Percentiles rank a stretch among this genome's conserved stretches.
These are phyloP conservation scores for Zaprionus taronus DNA, from an alignment of 1,140 invertebrate species.

Conservation along the genomic window DNA sequence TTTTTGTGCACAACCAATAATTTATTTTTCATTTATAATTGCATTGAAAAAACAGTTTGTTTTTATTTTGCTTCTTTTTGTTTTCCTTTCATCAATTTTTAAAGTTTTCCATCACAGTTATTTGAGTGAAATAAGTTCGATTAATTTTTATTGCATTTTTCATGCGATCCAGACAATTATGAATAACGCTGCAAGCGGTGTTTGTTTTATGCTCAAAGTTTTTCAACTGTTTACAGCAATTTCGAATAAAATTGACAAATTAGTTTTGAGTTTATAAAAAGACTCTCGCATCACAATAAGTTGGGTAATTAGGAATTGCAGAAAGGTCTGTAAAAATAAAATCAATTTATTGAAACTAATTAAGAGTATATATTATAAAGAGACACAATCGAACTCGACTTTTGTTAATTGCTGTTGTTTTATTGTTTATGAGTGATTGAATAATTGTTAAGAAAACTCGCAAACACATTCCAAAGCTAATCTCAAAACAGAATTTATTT, in stretches of 20 bases:
- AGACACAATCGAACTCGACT: background rate
- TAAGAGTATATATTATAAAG: background rate
- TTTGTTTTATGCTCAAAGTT: background rate
- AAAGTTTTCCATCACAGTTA: constrained; percentile 45
- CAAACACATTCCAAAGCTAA: no score
- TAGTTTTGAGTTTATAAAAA: background rate
- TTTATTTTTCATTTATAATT: constrained; percentile 47
- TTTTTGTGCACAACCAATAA: constrained; percentile 29
- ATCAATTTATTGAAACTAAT: background rate
- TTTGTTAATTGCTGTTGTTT: no score
- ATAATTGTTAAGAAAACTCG: no score
- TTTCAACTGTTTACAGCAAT: background rate
- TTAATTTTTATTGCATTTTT: constrained; percentile 68
- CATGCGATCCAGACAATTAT: constrained; percentile 54
- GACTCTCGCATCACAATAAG: background rate
- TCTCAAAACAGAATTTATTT: no score
- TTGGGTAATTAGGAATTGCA: background rate
- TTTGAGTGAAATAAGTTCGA: constrained; percentile 62
- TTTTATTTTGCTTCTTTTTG: constrained; percentile 32
- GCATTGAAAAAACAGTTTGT: constrained; percentile 20
- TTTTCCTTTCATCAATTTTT: constrained; percentile 15
- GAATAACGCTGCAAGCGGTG: constrained; percentile 19
- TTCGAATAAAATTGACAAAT: background rate
- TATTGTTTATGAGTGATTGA: no score
- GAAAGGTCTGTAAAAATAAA: background rate